Evolutionary conservation across 2,113 vertebrate species (phyloP).

Genomic region (Plestiodon gilberti): DNA sequence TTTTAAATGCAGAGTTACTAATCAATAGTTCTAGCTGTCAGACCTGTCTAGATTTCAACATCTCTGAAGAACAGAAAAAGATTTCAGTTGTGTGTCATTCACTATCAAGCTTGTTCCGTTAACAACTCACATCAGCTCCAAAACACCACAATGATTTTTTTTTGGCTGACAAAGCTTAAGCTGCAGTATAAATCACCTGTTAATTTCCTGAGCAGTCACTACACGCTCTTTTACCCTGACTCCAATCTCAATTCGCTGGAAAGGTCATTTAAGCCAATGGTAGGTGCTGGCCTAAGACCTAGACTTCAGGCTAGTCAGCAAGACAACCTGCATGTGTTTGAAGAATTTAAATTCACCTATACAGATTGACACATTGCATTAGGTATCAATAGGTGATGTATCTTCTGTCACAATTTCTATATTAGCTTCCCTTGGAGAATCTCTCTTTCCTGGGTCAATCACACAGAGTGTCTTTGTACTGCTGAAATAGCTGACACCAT

Average conservation of each 20-base stretch:
- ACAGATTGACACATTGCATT: slow-evolving; percentile 66
- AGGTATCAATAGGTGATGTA: slow-evolving; percentile 91
- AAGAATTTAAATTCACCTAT: slow-evolving; percentile 58
- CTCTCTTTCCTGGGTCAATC: slow-evolving; percentile 63
- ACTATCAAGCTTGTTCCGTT: slow-evolving; percentile 74
- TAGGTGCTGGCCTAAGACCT: slow-evolving; percentile 77
- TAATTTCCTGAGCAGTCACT: slow-evolving; percentile 89
- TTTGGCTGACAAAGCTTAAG: slow-evolving; percentile 57
- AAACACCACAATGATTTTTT: slow-evolving; percentile 50
- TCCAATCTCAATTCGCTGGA: slow-evolving; percentile 90
- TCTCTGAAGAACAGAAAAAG: slow-evolving; percentile 82
- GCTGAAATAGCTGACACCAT: slow-evolving; percentile 77
- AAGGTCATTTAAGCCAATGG: slow-evolving; percentile 77
- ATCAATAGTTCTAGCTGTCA: slow-evolving; percentile 80
- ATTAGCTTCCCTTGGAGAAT: slow-evolving; percentile 69
- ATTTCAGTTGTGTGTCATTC: slow-evolving; percentile 86
- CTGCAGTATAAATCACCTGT: slow-evolving; percentile 77
- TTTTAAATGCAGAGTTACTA: slow-evolving; percentile 80
- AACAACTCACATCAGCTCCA: slow-evolving; percentile 71
- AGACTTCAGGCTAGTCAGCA: slow-evolving; percentile 75
- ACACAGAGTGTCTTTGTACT: slow-evolving; percentile 77
- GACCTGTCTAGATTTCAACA: slow-evolving; percentile 62
- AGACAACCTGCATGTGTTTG: slow-evolving; percentile 72
- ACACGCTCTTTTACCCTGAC: slow-evolving; percentile 76
- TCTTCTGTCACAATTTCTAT: slow-evolving; percentile 85